These are phyloP conservation scores for Adelges cooleyi DNA, from an alignment of 1,140 invertebrate species.

Conservation along the genomic window DNA sequence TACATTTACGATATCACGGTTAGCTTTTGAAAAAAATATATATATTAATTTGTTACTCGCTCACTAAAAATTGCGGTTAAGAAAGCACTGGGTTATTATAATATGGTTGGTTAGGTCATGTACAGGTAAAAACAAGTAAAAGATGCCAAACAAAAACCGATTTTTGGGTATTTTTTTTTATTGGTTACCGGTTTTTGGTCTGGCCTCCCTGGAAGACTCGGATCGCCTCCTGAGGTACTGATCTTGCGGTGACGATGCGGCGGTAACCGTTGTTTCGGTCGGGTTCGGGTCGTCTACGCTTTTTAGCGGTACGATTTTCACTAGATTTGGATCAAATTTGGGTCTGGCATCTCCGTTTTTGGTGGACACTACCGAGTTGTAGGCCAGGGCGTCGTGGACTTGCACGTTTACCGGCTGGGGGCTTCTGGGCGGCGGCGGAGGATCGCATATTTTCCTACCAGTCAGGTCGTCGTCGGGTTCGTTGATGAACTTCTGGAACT, in stretches of 20 bases:
- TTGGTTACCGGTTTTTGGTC: conserved; percentile 28
- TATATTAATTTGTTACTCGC: conserved; percentile 21
- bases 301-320: conserved; percentile 23
- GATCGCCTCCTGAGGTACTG: conserved; percentile 33
- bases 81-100: conserved; percentile 26
- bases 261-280: conserved; percentile 7
- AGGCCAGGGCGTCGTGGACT: not conserved
- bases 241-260: conserved; percentile 31
- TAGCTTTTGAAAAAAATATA: conserved; percentile 17
- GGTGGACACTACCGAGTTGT: not conserved
- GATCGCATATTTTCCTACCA: conserved; percentile 1
- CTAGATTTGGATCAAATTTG: conserved; percentile 10
- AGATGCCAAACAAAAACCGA: conserved; percentile 17
- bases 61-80: conserved; percentile 17
- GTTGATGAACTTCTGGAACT: conserved; percentile 29
- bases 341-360: not conserved
- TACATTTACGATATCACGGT: conserved; percentile 23
- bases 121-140: conserved; percentile 8
- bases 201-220: conserved; percentile 32
- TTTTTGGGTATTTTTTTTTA: conserved; percentile 15
- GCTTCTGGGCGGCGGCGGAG: not conserved
- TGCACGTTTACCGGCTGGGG: conserved; percentile 10
- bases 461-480: conserved; percentile 29
- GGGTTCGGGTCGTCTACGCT: not conserved
- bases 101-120: conserved; percentile 5